Conservation (phyloP, 2,797 vertebrate species). For the Acanthurus leucopareius region DNA sequence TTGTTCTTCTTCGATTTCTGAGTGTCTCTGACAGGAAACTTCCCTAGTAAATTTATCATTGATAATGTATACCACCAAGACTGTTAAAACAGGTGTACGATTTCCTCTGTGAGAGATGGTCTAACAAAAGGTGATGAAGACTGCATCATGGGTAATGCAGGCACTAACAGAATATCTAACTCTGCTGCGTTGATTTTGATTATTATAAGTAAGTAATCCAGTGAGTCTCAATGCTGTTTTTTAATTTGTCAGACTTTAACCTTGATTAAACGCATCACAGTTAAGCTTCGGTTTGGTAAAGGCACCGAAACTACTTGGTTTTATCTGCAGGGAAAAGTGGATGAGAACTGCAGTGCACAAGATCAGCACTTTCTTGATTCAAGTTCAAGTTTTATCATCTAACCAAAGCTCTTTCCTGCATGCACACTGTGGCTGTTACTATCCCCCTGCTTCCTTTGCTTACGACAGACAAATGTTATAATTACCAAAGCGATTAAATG, state of each 20-base stretch:
- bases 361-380: too few relatives aligned
- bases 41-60: neutral
- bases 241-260: neutral
- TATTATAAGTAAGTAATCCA: neutral
- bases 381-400: too few relatives aligned
- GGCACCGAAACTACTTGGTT: neutral
- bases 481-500: too few relatives aligned
- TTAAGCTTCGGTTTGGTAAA: neutral
- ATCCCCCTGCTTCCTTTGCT: neutral
- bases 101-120: neutral
- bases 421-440: too few relatives aligned
- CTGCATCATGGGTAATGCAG: neutral
- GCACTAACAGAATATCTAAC: neutral
- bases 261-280: neutral
- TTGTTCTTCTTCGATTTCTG: neutral
- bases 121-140: neutral
- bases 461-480: neutral
- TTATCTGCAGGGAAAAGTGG: too few relatives aligned
- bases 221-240: neutral
- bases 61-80: neutral
- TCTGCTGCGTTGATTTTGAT: neutral
- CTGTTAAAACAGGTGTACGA: neutral
- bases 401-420: too few relatives aligned
- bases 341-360: too few relatives aligned
- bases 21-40: neutral